A percentile compares a stretch with the other conserved stretches of the same genome.
Evolutionary conservation across 2,113 vertebrate species (phyloP).

Genomic region (Terrapene triunguis): DNA sequence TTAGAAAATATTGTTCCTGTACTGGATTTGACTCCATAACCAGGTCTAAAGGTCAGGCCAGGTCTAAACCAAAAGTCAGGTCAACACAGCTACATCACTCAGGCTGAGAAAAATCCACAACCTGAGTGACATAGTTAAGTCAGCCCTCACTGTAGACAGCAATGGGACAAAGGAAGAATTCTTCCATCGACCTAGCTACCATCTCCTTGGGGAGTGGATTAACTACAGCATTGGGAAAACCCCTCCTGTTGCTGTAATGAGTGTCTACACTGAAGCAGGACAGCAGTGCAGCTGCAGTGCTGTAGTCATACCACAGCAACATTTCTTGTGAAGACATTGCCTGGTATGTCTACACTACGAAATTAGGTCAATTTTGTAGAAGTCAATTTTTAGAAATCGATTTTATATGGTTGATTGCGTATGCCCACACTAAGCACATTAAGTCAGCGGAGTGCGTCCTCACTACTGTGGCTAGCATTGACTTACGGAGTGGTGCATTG

Average conservation of each 20-base stretch:
- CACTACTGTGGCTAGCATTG: too few relatives aligned
- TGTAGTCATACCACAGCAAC: background rate
- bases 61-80: background rate
- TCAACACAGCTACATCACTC: background rate
- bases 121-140: background rate
- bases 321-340: background rate
- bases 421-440: too few relatives aligned
- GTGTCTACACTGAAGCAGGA: background rate
- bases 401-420: too few relatives aligned
- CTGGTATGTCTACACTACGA: too few relatives aligned
- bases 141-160: background rate
- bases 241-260: background rate
- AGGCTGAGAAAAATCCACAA: background rate
- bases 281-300: background rate
- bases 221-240: background rate
- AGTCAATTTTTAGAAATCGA: too few relatives aligned
- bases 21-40: constrained; percentile 9
- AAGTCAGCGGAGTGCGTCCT: too few relatives aligned
- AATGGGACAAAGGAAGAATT: background rate
- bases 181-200: background rate
- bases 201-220: background rate
- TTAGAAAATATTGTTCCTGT: background rate
- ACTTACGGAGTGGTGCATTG: too few relatives aligned
- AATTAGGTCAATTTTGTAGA: too few relatives aligned
- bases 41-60: background rate